Base-by-base conservation (phyloP, 2,113 vertebrate genomes). In the Lophotis ruficrista region DNA sequence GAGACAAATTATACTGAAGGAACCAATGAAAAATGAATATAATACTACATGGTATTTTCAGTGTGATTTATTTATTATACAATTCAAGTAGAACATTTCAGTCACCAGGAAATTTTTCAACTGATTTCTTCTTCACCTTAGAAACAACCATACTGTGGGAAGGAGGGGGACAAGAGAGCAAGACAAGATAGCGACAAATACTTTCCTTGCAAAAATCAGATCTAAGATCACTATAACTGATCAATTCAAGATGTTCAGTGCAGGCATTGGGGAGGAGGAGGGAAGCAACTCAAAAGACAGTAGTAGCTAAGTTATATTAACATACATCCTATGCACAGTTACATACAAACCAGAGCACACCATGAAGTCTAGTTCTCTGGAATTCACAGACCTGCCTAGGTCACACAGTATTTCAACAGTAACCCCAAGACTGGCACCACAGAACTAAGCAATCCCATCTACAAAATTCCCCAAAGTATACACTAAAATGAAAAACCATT, bases 291-390 rank as follows among this genome's bases (percentile, higher is more conserved):
- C 21, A 12, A 35, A 50, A 50, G n/a, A 53, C 54, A 69, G 47
- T 1, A 64, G 41, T 17, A 81, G 50, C 28, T 54, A 47, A 72
- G 28, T 41, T 41, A 56, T 3, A 3, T 7, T 41, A 78, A 54
- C 17, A 58, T 11, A 57, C 4, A 37, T 14, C 51, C 37, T n/a
- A 38, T 1, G 17, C 30, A 51, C 28, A 64, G 7, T 2, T 64
- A 30, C 33, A 8, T 9, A 41, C 15, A 69, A 76, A 56, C 12
- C 45, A 90, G 18, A 80, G 45, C n/a, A 72, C 38, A 57, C 5
- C 18, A 65, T 0, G 0, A 51, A 38, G 38, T 45, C 54, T 30
- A 2, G 1, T 23, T 69, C 50, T 65, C 78, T 37, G 93, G 35
- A 93, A 61, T 38, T 57, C 57, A 87, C 41, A 88, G 31, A 37